A percentile compares a stretch with the other conserved stretches of the same genome.
phyloP scores from a whole-genome alignment of 92 coral and sea anemone species.

The Umimayanthus kanabou region DNA sequence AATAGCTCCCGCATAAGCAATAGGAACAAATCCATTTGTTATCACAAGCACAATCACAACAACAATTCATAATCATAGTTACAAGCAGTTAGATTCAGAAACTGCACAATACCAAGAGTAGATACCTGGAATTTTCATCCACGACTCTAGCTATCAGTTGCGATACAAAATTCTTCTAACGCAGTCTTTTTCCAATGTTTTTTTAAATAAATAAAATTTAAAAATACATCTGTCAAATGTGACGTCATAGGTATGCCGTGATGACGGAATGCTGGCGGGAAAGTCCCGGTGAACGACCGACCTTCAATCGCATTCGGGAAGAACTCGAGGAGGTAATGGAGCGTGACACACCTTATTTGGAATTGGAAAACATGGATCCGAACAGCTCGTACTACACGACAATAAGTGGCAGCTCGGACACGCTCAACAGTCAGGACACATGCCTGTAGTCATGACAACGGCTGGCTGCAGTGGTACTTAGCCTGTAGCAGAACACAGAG shows the following conservation, averaged over 20 bases:
- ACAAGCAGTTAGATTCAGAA: not conserved
- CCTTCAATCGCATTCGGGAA: conserved; percentile 33
- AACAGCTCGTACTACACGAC: conserved; percentile 28
- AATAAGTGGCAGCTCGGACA: conserved; percentile 24
- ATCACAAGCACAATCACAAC: not conserved
- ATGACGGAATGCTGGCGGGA: conserved; percentile 35
- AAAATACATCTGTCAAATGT: not conserved
- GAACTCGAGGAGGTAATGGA: conserved; percentile 43
- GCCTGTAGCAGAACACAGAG: too few relatives aligned
- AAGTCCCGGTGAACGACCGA: conserved; percentile 21
- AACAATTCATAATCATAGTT: not conserved
- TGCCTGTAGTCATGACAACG: not conserved
- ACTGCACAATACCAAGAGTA: too few relatives aligned
- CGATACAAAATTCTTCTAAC: too few relatives aligned
- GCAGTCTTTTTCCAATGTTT: too few relatives aligned
- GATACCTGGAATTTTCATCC: too few relatives aligned
- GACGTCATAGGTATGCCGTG: conserved; percentile 24
- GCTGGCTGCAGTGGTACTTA: not conserved
- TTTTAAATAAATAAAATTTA: too few relatives aligned
- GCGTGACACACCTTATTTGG: conserved; percentile 37
- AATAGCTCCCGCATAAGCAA: not conserved
- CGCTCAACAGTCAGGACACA: not conserved
- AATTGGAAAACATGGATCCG: conserved; percentile 35
- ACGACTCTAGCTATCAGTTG: too few relatives aligned
- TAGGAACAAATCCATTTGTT: not conserved